phyloP scores from a whole-genome alignment of 2,888 invertebrate genomes.

The Cheilosia grossa region DNA sequence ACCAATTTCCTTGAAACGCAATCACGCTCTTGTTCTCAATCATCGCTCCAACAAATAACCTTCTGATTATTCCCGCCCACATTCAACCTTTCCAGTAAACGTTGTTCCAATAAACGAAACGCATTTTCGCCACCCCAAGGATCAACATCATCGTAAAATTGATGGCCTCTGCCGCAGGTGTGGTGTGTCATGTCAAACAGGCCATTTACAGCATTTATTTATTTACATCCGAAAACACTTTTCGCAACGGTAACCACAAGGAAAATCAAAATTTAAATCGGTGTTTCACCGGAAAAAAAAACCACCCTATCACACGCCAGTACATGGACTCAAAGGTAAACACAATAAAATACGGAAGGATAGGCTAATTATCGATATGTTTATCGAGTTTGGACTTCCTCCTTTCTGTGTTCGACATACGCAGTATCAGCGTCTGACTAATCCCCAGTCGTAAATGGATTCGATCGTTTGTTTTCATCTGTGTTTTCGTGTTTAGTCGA shows the following conservation, averaged over 20 bases:
- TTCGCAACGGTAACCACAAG: conserved; percentile 13
- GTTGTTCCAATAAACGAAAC: conserved; percentile 5
- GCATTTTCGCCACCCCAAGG: conserved; percentile 7
- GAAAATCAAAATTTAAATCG: conserved; percentile 24
- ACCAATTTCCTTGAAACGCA: too few relatives aligned
- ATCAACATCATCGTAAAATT: conserved; percentile 19
- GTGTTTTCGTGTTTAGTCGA: background rate
- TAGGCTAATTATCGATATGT: conserved; percentile 30
- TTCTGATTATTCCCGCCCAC: background rate
- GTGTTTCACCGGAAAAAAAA: background rate
- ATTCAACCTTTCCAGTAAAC: conserved; percentile 1
- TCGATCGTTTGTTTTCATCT: background rate
- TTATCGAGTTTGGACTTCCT: conserved; percentile 46
- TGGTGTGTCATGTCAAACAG: conserved; percentile 34
- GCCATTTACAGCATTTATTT: conserved; percentile 19
- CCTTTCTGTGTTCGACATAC: background rate
- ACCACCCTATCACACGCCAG: conserved; percentile 11
- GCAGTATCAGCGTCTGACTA: conserved; percentile 13
- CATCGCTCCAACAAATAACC: too few relatives aligned
- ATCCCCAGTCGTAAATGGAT: background rate
- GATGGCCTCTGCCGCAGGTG: conserved; percentile 19
- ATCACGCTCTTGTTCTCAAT: too few relatives aligned
- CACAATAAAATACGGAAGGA: conserved; percentile 48
- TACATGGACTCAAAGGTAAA: conserved; percentile 29
- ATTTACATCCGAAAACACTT: conserved; percentile 2